Evolutionary conservation across 2,113 vertebrate species (phyloP), one percentile per base, ranked within the genome.

Genomic region (Tetrax tetrax): DNA sequence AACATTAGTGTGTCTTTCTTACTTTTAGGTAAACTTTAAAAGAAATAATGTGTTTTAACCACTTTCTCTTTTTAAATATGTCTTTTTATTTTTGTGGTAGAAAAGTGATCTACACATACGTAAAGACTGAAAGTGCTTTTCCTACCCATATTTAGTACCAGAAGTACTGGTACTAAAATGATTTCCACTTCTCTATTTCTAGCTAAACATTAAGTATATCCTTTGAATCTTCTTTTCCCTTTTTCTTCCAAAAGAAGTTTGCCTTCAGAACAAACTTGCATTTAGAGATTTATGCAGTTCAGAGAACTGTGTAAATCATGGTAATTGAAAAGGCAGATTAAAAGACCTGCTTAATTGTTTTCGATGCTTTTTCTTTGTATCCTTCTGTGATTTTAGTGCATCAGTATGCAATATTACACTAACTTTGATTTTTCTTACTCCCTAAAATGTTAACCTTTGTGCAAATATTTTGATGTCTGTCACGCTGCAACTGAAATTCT

Each of bases 311-410:
- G n/a, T 29, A 79, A 79, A 71, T 24, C 7, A 9, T 50, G 28
- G 22, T 43, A 23, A 6, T 59, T 91, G 65, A 80, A 80, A 93
- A 56, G 6, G 23, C n/a, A 89, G 8, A 61, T 38, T 47, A 72
- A 86, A 71, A 60, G 22, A 41, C 29, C 14, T 59, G 9, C 12
- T 56, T 37, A 38, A 11, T 19, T 28, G 74, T 63, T 35, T 35
- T 29, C 1, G 0, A 5, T 24, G 1, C 12, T 38, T 60, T 76
- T 56, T 48, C 12, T 74, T 74, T 53, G 5, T 28, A n/a, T 5
- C 2, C 5, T 63, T 75, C n/a, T 70, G 69, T 50, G n/a, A 74
- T 54, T 24, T 94, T 68, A 72, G 29, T 72, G 20, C 13, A 47
- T 31, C 29, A 65, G 18, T 45, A 53, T 14, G 33, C 53, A 59